A percentile compares a stretch with the other conserved stretches of the same genome.
Evolutionary conservation across 2,113 vertebrate species (phyloP).

Genomic region (Pangasianodon hypophthalmus): DNA sequence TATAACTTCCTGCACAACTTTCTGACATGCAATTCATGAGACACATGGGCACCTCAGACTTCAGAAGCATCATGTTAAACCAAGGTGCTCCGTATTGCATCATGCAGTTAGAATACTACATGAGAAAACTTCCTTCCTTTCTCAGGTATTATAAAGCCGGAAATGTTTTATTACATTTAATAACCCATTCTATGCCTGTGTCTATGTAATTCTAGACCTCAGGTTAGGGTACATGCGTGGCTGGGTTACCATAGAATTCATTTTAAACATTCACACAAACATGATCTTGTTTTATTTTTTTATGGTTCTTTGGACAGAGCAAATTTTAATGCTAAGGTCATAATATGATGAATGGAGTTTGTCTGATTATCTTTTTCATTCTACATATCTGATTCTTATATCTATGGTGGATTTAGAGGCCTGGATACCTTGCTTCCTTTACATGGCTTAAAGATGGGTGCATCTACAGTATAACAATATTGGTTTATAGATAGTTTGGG

Average conservation of each 20-base stretch:
- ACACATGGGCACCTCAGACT: background rate
- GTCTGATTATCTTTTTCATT: background rate
- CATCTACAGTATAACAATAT: background rate
- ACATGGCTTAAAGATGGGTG: background rate
- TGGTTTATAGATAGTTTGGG: background rate
- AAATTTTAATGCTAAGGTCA: background rate
- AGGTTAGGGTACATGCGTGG: background rate
- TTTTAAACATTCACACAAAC: no score
- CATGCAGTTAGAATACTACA: background rate
- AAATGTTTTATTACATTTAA: background rate
- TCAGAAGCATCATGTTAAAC: slow-evolving; percentile 20
- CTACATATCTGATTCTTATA: background rate
- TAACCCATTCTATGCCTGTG: background rate
- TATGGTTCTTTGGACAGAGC: background rate
- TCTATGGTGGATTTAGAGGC: background rate
- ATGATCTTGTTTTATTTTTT: no score
- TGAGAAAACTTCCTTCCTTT: background rate
- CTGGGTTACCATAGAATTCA: background rate
- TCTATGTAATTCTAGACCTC: background rate
- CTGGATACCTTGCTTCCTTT: background rate
- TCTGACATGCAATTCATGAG: slow-evolving; percentile 9
- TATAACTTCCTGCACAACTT: slow-evolving; percentile 33
- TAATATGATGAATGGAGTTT: background rate
- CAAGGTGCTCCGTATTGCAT: slow-evolving; percentile 3
- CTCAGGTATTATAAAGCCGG: background rate